Base-by-base conservation (phyloP, 1,140 invertebrate genomes). In the Drosophila yakuba region DNA sequence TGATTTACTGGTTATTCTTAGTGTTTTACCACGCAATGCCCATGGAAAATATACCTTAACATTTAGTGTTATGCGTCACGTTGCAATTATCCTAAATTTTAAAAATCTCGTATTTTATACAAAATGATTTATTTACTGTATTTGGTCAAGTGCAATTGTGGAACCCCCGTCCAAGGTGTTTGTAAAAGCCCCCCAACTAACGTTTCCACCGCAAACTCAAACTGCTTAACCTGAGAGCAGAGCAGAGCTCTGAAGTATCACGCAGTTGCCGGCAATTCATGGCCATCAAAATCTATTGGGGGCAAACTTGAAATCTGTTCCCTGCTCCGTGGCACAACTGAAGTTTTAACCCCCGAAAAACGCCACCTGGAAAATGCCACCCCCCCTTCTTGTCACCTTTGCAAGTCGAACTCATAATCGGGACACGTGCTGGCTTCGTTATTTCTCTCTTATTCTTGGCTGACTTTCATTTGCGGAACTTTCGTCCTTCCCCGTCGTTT, bases 401-500 rank as follows among this genome's bases (percentile, higher is more conserved):
- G 52, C 54, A 61, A 75, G 73, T 76, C 55, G 48, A 64, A 61
- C 74, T 81, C 75, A 79, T 81, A 86, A 79, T 88, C 85, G 69
- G 54, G 83, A 86, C 82, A 88, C 79, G 83, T 88, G 83, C 83
- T 86, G 79, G 75, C 74, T 83, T 83, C 75, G 73, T 83, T 86
- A 78, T 79, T 86, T 83, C 75, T 66, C 75, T 77, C 44, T 71
- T 71, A 71, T 68, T 66, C 60, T 15, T 68, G 20, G 64, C n/a
- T 64, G 60, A 66, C 69, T 74, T 74, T 74, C 59, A 74, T 74
- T 74, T 74, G 48, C 43, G 51, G 51, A 69, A 71, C 51, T 69
- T 71, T 69, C 17, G 15, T 10, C 43, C 41, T 8, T 8, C 15
- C 36, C 11, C 8, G 45, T 15, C 64, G 20, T 47, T 75, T 76